Evolutionary conservation across 2,113 vertebrate species (phyloP).

Genomic region (Xiphorhynchus elegans): DNA sequence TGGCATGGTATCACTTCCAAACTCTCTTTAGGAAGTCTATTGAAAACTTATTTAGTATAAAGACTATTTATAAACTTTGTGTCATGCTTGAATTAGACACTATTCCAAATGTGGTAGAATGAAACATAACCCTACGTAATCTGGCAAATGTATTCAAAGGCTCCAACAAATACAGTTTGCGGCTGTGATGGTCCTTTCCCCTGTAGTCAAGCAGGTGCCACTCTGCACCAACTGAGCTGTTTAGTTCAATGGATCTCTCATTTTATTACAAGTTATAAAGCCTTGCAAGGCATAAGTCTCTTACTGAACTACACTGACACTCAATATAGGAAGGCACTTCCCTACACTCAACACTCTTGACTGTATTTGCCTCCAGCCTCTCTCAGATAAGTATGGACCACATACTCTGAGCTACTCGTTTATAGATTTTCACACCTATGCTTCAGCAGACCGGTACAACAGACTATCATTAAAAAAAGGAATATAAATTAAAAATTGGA

Average conservation of each 20-base stretch:
- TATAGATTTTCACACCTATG: background rate
- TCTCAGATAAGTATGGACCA: no score
- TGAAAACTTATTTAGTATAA: background rate
- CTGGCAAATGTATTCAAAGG: background rate
- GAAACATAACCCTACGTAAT: background rate
- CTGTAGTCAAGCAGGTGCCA: no score
- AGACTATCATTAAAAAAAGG: background rate
- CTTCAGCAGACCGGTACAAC: background rate
- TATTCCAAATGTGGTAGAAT: background rate
- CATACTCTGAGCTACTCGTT: background rate
- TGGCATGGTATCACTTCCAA: background rate
- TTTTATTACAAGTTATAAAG: no score
- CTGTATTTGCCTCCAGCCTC: no score
- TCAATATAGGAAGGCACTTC: no score
- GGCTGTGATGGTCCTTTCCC: no score
- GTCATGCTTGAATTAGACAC: background rate
- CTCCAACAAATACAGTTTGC: accelerated
- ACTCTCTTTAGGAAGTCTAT: background rate
- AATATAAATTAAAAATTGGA: background rate
- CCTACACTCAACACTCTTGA: no score
- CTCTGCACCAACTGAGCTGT: no score
- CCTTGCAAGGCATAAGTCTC: no score
- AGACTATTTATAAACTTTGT: background rate
- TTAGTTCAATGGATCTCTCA: no score
- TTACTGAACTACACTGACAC: no score